Conservation (phyloP, 2,888 invertebrate species). For the Glaucopsyche alexis region DNA sequence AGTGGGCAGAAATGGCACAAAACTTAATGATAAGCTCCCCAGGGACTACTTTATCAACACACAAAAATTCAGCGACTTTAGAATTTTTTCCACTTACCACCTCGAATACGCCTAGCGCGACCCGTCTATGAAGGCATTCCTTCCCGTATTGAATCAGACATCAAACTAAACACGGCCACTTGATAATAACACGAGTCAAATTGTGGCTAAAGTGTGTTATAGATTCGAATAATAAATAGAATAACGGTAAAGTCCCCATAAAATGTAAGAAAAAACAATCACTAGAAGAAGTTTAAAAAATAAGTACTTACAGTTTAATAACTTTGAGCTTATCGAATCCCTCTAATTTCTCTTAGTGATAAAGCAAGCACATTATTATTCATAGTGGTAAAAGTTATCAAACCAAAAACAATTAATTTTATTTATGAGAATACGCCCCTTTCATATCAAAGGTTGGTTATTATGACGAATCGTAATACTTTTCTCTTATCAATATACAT, state of each 20-base stretch:
- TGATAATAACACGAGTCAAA: neutral
- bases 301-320: no score
- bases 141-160: neutral
- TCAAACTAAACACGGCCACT: neutral
- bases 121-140: neutral
- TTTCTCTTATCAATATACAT: neutral
- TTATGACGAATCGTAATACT: neutral
- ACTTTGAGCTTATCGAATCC: no score
- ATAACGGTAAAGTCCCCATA: no score
- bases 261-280: no score
- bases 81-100: no score
- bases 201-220: neutral
- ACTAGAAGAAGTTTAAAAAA: no score
- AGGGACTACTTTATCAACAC: no score
- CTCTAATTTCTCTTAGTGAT: neutral
- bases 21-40: no score
- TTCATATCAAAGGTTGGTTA: neutral
- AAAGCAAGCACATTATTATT: neutral
- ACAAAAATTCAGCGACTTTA: no score
- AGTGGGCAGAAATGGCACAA: no score
- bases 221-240: neutral
- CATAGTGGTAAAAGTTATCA: neutral
- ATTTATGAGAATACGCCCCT: conserved; percentile 8
- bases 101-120: no score
- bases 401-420: neutral